Base-by-base conservation (phyloP, 2,113 vertebrate genomes). In the Onychostoma macrolepis region DNA sequence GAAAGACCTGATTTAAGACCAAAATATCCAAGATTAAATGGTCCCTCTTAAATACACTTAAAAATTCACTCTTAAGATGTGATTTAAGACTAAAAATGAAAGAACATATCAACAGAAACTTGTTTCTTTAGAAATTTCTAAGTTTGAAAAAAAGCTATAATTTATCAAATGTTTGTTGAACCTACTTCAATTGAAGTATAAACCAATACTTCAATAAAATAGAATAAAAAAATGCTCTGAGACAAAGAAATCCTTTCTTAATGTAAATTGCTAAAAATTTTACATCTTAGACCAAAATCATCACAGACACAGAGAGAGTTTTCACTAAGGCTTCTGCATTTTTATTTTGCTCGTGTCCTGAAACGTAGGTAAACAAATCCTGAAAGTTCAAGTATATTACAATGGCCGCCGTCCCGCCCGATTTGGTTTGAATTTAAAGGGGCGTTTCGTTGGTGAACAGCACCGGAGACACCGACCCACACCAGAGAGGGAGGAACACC, bases 401-500 rank as follows among this genome's bases (percentile, higher is more conserved):
- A 93, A 94, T 93, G 85, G 84, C 91, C 86, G 1, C 36, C 71
- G 53, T 21, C 30, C 63, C 38, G 10, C 74, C 41, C 28, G 48
- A 89, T 76, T 80, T 41, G 61, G 84, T 88, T 93, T 92, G 87
- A 92, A 90, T 92, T 93, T 91, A 90, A 92, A 93, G 93, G 94
- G 50, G 88, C 74, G 12, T 41, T 91, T 89, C 94, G 88, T 88
- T 90, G 91, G 84, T 85, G 89, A 82, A 93, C 91, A 95, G 94
- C 95, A 95, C 94, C 94, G 87, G 89, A 90, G 91, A 93, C 89
- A 93, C 90, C 91, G 92, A 95, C 94, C 94, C 92, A 91, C 93
- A 94, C 93, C 93, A 93, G 91, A 92, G 91, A 91, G 92, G 92
- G 93, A 93, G 90, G 89, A 24, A 80, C 72, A 48, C 58, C 88